These are phyloP conservation scores for Drosophila lutescens DNA, from an alignment of 2,888 invertebrate species.

Conservation along the genomic window DNA sequence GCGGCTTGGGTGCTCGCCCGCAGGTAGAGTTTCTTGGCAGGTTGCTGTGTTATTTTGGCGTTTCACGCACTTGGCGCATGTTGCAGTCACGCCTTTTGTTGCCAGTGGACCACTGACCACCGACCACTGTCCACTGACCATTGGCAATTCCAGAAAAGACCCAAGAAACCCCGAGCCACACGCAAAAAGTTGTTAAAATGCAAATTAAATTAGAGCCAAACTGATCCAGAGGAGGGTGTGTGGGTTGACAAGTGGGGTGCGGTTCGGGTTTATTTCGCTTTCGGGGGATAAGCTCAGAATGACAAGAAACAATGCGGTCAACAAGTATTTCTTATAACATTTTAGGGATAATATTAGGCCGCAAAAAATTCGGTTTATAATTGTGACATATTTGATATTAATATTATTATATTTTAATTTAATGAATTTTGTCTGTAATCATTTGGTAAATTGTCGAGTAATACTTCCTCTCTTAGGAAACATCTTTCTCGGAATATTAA, in stretches of 20 bases:
- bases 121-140: conserved; percentile 36
- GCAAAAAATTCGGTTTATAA: too few relatives aligned
- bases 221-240: conserved; percentile 54
- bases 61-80: conserved; percentile 81
- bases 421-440: too few relatives aligned
- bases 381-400: too few relatives aligned
- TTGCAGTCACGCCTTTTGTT: conserved; percentile 82
- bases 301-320: conserved; percentile 47
- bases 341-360: background rate
- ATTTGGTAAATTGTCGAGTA: conserved; percentile 3
- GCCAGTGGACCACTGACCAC: conserved; percentile 40
- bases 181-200: conserved; percentile 82
- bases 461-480: background rate
- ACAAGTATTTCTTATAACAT: background rate
- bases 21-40: conserved; percentile 67
- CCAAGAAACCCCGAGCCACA: conserved; percentile 58
- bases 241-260: conserved; percentile 35
- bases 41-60: conserved; percentile 77
- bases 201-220: conserved; percentile 81
- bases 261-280: conserved; percentile 5
- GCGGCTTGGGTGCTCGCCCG: conserved; percentile 70
- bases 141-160: conserved; percentile 38
- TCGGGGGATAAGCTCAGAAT: conserved; percentile 24
- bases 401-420: too few relatives aligned
- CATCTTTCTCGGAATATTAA: conserved; percentile 1